phyloP scores from a whole-genome alignment of 2,113 vertebrate genomes.

The Seriola dumerili region DNA sequence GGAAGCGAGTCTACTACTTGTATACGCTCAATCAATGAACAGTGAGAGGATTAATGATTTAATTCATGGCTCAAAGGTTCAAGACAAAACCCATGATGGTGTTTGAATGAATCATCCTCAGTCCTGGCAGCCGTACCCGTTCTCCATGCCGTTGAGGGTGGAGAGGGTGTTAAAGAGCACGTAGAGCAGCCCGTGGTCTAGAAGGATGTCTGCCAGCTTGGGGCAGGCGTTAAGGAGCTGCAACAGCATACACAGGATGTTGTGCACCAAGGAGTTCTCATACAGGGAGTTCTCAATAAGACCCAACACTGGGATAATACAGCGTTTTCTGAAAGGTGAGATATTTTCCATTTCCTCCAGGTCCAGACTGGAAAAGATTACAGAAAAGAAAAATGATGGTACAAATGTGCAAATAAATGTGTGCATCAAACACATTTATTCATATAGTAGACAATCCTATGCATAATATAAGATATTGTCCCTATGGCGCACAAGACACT shows the following conservation, averaged over 20 bases:
- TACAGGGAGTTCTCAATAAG: conserved; percentile 96
- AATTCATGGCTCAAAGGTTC: conserved; percentile 42
- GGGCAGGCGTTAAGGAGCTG: conserved; percentile 96
- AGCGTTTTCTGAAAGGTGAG: conserved; percentile 94
- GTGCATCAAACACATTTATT: not conserved
- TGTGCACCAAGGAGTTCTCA: conserved; percentile 93
- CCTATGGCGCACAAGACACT: not conserved
- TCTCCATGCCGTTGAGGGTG: conserved; percentile 94
- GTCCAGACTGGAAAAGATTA: conserved; percentile 86
- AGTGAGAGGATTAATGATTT: conserved; percentile 61
- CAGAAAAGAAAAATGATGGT: not conserved
- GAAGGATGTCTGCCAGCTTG: conserved; percentile 95
- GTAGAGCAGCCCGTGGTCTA: conserved; percentile 96
- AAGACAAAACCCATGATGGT: conserved; percentile 42
- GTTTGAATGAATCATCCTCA: conserved; percentile 36
- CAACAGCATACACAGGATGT: conserved; percentile 91
- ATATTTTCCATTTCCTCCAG: conserved; percentile 93
- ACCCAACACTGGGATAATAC: conserved; percentile 93
- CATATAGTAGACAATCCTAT: not conserved
- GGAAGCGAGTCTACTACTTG: conserved; percentile 9
- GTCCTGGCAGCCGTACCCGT: conserved; percentile 85
- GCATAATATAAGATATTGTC: not conserved
- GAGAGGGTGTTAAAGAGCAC: conserved; percentile 95
- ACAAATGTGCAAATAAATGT: not conserved
- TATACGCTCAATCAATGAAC: conserved; percentile 37